A percentile compares a stretch with the other conserved stretches of the same genome.
phyloP scores from a whole-genome alignment of 2,888 invertebrate species.

The Dicycla oo region DNA sequence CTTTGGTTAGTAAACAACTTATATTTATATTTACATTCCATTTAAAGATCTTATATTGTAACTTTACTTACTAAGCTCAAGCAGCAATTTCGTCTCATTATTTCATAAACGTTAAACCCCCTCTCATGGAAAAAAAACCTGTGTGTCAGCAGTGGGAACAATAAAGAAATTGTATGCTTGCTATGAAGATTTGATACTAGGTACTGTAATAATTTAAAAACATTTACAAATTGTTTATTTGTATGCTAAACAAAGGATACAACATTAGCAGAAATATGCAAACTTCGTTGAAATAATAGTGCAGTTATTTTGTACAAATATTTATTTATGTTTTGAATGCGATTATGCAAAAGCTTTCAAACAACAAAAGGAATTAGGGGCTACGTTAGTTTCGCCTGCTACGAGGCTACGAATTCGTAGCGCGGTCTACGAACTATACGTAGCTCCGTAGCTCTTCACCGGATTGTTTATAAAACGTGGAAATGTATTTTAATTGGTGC shows the following conservation, averaged over 20 bases:
- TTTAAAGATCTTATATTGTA: too few species aligned
- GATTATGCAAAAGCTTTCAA: slow-evolving; percentile 69
- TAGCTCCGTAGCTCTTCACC: slow-evolving; percentile 37
- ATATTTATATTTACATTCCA: too few species aligned
- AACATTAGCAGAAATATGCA: slow-evolving; percentile 40
- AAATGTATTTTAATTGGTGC: slow-evolving; percentile 47
- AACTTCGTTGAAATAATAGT: slow-evolving; percentile 48
- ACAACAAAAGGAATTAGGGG: slow-evolving; percentile 68
- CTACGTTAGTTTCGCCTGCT: slow-evolving; percentile 58
- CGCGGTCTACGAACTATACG: slow-evolving; percentile 56
- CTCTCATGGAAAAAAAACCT: not conserved
- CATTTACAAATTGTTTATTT: slow-evolving; percentile 13
- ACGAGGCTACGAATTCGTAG: slow-evolving; percentile 62
- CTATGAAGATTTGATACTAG: not conserved
- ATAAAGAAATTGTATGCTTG: not conserved
- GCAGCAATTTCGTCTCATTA: not conserved
- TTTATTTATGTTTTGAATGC: slow-evolving; percentile 68
- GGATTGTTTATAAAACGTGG: slow-evolving; percentile 42
- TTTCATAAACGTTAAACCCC: not conserved
- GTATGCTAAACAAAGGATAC: slow-evolving; percentile 28
- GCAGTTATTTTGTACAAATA: slow-evolving; percentile 57
- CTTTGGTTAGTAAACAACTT: not conserved
- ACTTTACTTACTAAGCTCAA: not conserved
- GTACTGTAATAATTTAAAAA: slow-evolving; percentile 17
- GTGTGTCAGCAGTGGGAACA: not conserved